Evolutionary conservation across 2,888 invertebrate genomes (phyloP), one percentile per base, ranked within the genome.

Genomic region (Abrostola triplasia): DNA sequence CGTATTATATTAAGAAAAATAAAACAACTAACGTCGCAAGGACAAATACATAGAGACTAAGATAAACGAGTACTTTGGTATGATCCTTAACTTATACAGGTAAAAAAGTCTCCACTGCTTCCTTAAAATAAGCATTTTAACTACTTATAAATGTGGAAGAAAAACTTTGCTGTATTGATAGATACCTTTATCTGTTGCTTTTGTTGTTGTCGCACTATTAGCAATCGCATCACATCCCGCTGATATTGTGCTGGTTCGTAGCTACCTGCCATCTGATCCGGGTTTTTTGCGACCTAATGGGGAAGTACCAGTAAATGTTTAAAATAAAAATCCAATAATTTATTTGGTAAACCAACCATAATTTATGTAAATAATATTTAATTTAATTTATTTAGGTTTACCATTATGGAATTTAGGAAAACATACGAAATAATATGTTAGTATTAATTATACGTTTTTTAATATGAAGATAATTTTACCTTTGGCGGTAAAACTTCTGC

Each of bases 181-280:
- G 9, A 24, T 7, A 78, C 96, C 89, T 93, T 87, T 6, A 96
- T 95, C 78, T 95, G 95, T 40, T 94, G 84, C 13, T 82, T 55
- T 76, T 96, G 95, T 59, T 94, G 92, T 0, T 90, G 79, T 35
- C 92, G 87, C 13, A 95, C 87, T 11, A 94, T 93, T 11, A 90
- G 90, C 56, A 95, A 76, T 6, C 94, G 91, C 50, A 90, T 91
- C n/a, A 94, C 90, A 57, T 95, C 95, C 0, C 93, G 88, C 40
- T 85, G 83, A 64, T 91, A 95, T 24, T 90, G 88, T 6, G 86
- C 86, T 36, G 86, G 85, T 11, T 87, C 76, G 70, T 94, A 92
- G 0, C 86, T 87, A n/a, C 93, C 93, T 0, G 77, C 79, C 90
- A 91, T 90, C 5, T 68, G 35, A 0, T 73, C 63, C 0, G 87